Evolutionary conservation across 2,113 vertebrate species (phyloP).

Genomic region (Sardina pilchardus): DNA sequence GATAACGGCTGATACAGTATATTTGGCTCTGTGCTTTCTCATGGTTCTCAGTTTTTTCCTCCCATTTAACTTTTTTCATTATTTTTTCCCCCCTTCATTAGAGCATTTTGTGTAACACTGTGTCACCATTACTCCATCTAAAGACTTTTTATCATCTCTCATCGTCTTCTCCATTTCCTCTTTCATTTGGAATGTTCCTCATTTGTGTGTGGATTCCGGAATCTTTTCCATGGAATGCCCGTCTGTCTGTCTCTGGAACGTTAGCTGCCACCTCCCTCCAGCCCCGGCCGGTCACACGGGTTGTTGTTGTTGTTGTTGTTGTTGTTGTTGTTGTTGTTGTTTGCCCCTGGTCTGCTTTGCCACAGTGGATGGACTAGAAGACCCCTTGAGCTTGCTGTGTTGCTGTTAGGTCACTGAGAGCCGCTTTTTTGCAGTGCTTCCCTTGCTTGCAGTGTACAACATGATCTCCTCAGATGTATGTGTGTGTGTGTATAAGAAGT

Average conservation of each 20-base stretch:
- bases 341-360: not conserved
- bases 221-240: not conserved
- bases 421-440: not conserved
- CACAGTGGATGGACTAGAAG: not conserved
- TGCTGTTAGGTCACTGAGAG: not conserved
- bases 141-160: not conserved
- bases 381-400: not conserved
- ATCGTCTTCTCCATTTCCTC: not conserved
- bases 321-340: too few relatives aligned
- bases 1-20: not conserved
- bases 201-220: not conserved
- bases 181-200: not conserved
- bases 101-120: not conserved
- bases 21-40: not conserved
- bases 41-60: not conserved
- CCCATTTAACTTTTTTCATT: not conserved
- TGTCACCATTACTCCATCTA: not conserved
- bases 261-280: not conserved
- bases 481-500: not conserved
- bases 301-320: too few relatives aligned
- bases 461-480: not conserved
- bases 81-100: not conserved
- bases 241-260: not conserved
- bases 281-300: not conserved
- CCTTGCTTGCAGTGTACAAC: not conserved